These are phyloP conservation scores for Caenorhabditis sinica DNA, from an alignment of 2,888 invertebrate genomes.

Conservation along the genomic window DNA sequence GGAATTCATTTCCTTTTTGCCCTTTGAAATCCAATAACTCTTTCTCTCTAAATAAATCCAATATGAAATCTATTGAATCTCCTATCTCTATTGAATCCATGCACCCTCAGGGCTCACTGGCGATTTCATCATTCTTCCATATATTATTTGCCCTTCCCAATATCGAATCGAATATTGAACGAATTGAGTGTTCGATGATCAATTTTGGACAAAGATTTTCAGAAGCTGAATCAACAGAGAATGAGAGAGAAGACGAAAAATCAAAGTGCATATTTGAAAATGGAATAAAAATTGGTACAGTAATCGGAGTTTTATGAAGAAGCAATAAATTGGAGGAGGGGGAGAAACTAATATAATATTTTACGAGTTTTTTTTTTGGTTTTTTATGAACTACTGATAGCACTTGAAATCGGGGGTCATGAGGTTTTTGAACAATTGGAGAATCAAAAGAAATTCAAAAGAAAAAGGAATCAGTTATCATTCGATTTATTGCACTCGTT, in stretches of 20 bases:
- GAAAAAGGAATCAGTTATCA: not conserved
- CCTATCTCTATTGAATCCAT: not conserved
- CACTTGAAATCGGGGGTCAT: not conserved
- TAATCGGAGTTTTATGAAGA: slow-evolving; percentile 19
- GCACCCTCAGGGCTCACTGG: not conserved
- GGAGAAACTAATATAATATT: slow-evolving; percentile 14
- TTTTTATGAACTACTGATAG: slow-evolving; percentile 30
- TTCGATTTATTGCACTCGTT: slow-evolving; percentile 12
- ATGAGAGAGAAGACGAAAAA: slow-evolving; percentile 19
- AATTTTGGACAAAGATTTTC: not conserved
- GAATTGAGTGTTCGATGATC: slow-evolving; percentile 49
- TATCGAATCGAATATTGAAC: slow-evolving; percentile 28
- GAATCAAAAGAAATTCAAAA: not conserved
- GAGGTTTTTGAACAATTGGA: not conserved
- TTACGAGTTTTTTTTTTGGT: slow-evolving; percentile 12
- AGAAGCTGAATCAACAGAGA: slow-evolving; percentile 28
- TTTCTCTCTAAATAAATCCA: not conserved
- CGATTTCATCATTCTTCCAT: slow-evolving; percentile 26
- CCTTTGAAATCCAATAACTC: slow-evolving; percentile 17
- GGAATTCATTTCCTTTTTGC: slow-evolving; percentile 11
- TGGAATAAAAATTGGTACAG: slow-evolving; percentile 12
- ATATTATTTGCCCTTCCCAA: slow-evolving; percentile 10
- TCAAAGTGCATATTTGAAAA: slow-evolving; percentile 29
- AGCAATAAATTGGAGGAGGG: slow-evolving; percentile 14
- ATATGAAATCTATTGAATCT: too few species aligned